Evolutionary conservation across 92 coral and sea anemone species (phyloP), one percentile per base, ranked within the genome.

Genomic region (Palythoa grandis): DNA sequence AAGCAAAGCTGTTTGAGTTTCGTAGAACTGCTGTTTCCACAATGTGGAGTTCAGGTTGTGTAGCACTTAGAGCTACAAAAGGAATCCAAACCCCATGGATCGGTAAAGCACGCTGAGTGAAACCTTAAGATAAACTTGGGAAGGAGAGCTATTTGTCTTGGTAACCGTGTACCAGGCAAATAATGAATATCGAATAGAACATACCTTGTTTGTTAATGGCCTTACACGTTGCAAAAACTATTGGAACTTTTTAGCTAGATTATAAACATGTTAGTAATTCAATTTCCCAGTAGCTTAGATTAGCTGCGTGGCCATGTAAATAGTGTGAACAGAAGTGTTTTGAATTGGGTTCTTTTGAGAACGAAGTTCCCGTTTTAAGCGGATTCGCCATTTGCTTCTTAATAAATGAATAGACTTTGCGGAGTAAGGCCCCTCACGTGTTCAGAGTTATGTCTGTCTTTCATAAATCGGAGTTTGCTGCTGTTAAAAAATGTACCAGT

Each of bases 271-370:
- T 61, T 40, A 61, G 15, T 79, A 52, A 79, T 79, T 63, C 16
- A 39, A 60, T 60, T 61, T 75, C 23, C 57, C 56, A 63, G 17
- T 29, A 54, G 70, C 70, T 58, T 58, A 38, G 50, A 6, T 38
- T 40, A 77, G 68, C 71, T 47, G 72, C 37, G 72, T 75, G 84
- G 37, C 72, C n/a, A 13, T 79, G 84, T 79, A 79, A 63, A 79
- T 79, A 79, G 72, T 79, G 84, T 79, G 72, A 65, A 79, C 72
- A 52, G 20, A 58, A 61, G 20, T 38, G 72, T 74, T 58, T 78
- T 70, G 37, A 78, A 43, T 79, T 79, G n/a, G 72, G 74, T 63
- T 79, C 48, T 79, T 65, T 79, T 20, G 39, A 79, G 53, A 65
- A 1, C 13, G 37, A 78, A 78, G 70, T 61, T 61, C 73, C 84